Evolutionary conservation across 2,113 vertebrate genomes (phyloP), one percentile per base, ranked within the genome.

Genomic region (Pluvialis apricaria): DNA sequence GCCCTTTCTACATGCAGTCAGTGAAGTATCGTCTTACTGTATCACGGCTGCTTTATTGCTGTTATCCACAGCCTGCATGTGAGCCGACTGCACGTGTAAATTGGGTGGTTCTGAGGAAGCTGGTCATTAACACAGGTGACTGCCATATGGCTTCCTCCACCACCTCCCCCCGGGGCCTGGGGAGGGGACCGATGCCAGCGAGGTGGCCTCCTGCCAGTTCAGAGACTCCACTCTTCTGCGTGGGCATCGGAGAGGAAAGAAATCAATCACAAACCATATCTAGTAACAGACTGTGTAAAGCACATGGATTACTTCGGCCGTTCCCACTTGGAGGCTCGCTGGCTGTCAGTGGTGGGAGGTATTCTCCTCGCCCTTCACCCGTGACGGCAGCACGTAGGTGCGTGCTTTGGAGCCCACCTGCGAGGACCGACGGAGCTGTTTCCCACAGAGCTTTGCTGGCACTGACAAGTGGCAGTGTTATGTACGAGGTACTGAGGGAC

Each of bases 401-500:
- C 10, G 34, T 54, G 34, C 36, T 73, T 13, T 0, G 0, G 80
- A 57, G 42, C 34, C 51, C 28, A 31, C 51, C 21, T 52, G 25
- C 1, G 4, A 36, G 25, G 16, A 54, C 57, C 2, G 2, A 7
- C 2, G 2, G 38, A n/a, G 19, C 47, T 10, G 5, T 64, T 80
- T 77, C 26, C 31, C n/a, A 6, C 26, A 31, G 72, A 65, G 31
- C 36, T 78, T 55, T 81, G 42, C 60, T 80, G 8, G 54, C 32
- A 15, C 55, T 60, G 73, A 5, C 42, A 51, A 76, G 61, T 32
- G n/a, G 9, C 45, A 75, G 29, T 36, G 34, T 42, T 51, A 32
- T 1, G 1, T 11, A 12, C 17, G 15, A 45, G 6, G 34, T 83
- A 40, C 38, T 0, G 0, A 45, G 47, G 29, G 10, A 40, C 1